A percentile compares a stretch with the other conserved stretches of the same genome.
These are phyloP conservation scores for Pocillopora meandrina DNA, from an alignment of 92 coral and sea anemone genomes.

Conservation along the genomic window DNA sequence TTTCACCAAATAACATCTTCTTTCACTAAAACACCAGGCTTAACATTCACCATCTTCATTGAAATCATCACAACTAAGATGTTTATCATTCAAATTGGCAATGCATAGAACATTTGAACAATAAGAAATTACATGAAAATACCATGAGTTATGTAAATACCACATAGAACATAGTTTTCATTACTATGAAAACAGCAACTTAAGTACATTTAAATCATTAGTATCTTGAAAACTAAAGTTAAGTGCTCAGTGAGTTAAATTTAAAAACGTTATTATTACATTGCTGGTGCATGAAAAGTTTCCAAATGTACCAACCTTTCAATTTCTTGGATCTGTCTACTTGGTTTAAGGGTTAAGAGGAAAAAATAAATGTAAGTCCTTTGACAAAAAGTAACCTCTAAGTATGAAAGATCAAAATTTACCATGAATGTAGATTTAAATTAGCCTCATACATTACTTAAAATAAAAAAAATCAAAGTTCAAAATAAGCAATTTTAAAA, in stretches of 20 bases:
- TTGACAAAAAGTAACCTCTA: constrained; percentile 19
- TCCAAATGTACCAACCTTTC: constrained; percentile 52
- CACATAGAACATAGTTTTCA: neutral
- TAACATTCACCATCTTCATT: neutral
- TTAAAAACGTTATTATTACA: constrained; percentile 4
- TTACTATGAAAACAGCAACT: neutral
- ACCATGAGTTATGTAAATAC: neutral
- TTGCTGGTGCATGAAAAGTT: constrained; percentile 16
- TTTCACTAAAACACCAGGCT: too few species aligned
- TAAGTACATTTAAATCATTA: neutral
- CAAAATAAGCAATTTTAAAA: too few species aligned
- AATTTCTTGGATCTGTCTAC: constrained; percentile 60
- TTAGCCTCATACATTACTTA: too few species aligned
- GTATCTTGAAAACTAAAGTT: neutral
- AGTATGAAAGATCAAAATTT: constrained; percentile 14
- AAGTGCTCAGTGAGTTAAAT: neutral
- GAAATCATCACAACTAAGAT: neutral
- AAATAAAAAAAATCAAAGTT: too few species aligned
- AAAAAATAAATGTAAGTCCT: constrained; percentile 49
- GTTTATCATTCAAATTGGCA: neutral
- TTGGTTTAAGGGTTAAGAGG: constrained; percentile 53
- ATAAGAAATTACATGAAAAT: neutral
- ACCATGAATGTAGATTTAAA: neutral
- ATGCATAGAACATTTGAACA: neutral
- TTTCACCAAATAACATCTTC: too few species aligned